Evolutionary conservation across 2,113 vertebrate species (phyloP).

Genomic region (Jacana jacana): DNA sequence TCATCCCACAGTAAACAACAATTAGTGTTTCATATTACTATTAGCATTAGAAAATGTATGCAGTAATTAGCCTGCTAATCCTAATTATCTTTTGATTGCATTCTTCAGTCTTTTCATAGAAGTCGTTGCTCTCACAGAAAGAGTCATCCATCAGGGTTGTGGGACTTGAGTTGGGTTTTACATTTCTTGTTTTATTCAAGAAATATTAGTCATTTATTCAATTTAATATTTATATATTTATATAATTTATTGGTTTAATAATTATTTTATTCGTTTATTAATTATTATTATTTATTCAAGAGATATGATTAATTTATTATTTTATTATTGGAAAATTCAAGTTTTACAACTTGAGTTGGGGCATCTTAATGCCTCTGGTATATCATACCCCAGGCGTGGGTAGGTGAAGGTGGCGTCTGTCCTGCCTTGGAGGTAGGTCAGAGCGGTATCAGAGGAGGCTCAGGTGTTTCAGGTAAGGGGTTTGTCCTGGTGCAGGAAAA

Average conservation of each 20-base stretch:
- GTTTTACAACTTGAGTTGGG: no score
- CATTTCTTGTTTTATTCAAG: no score
- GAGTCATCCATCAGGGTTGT: neutral
- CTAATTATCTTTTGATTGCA: conserved; percentile 15
- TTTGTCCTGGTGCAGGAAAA: neutral
- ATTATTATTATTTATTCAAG: no score
- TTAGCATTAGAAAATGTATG: neutral
- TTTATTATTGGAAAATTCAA: no score
- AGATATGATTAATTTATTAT: no score
- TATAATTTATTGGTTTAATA: no score
- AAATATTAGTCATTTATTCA: no score
- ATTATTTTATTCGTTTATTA: no score
- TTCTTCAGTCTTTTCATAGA: neutral
- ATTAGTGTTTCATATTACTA: neutral
- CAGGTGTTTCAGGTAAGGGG: neutral
- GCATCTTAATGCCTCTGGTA: neutral
- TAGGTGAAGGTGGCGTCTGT: neutral
- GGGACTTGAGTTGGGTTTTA: no score
- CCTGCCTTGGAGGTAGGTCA: neutral
- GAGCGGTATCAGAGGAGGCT: neutral
- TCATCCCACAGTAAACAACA: neutral
- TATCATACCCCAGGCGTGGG: neutral
- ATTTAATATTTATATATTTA: no score
- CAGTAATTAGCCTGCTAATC: conserved; percentile 3
- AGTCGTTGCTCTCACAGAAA: neutral